A percentile compares a stretch with the other conserved stretches of the same genome.
phyloP scores from a whole-genome alignment of 92 coral and sea anemone species.

The Chrysogorgia sp. region DNA sequence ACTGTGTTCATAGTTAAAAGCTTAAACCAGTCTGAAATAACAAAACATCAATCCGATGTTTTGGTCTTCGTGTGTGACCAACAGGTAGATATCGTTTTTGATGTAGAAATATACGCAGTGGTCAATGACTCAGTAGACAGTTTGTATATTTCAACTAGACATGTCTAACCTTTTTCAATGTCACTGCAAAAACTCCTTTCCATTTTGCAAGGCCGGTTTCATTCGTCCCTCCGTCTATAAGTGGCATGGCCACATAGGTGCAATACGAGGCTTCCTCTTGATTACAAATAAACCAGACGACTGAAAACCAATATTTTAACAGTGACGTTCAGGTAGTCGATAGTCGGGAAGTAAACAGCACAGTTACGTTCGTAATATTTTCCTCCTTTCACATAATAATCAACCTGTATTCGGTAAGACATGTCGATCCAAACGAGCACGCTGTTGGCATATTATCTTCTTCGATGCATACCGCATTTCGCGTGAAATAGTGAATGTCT shows the following conservation, averaged over 20 bases:
- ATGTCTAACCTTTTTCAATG: conserved; percentile 92
- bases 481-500: neutral
- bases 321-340: neutral
- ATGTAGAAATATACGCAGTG: neutral
- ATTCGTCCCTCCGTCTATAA: conserved; percentile 37
- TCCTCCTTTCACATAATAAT: neutral
- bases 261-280: neutral
- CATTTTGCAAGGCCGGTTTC: conserved; percentile 71
- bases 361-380: too few species aligned
- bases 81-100: conserved; percentile 43
- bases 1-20: too few species aligned
- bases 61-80: neutral
- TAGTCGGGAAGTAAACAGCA: neutral
- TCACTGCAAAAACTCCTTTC: conserved; percentile 86
- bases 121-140: neutral
- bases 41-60: neutral
- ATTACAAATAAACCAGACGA: neutral
- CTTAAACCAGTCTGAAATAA: too few species aligned
- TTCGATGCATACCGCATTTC: neutral
- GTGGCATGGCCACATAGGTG: conserved; percentile 38
- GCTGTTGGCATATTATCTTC: neutral
- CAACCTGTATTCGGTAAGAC: neutral
- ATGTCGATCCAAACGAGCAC: neutral
- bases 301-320: neutral
- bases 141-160: conserved; percentile 16